Base-by-base conservation (phyloP, 1,140 invertebrate species). In the Drosophila pseudoananassae region DNA sequence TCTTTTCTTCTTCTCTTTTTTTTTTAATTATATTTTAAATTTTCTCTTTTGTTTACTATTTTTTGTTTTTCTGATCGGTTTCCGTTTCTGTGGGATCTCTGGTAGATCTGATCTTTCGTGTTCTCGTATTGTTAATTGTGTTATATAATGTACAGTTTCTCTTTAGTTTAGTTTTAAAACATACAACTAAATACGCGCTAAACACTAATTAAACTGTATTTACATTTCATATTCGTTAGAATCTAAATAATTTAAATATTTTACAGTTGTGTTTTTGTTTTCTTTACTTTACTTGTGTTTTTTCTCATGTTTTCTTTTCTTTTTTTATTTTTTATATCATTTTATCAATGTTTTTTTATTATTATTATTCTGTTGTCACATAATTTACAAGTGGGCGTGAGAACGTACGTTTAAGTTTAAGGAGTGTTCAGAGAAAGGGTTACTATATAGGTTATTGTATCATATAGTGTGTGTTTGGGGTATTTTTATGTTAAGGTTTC, bases 171-270 rank as follows among this genome's bases (percentile, higher is more conserved):
- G 84, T 89, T 88, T 88, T 89, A 88, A 89, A 88, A 89, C 79
- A 88, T 88, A 88, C 79, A 88, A 89, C 83, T 88, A 88, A 88
- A 88, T 88, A 88, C 83, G 75, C 75, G 83, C 82, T 87, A 87
- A 88, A 87, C 79, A 88, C 83, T 88, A 88, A 89, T 88, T 88
- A 88, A 88, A 88, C 83, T 88, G 83, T 88, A 88, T 88, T 84
- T 88, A 88, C 83, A 88, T 79, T 89, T 70, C 47, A 64, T 71
- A 71, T 47, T 40, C 76, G 45, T 85, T 80, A 76, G 77, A 79
- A 68, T 78, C 81, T 84, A 84, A 85, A 85, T 84, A 85, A 84
- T 84, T 84, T 84, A 85, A 84, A 80, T 84, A 84, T 84, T 80
- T 84, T 84, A 84, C 81, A 84, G 31, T 63, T 68, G 31, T 49